Percentiles rank a stretch among this genome's conserved stretches.
Evolutionary conservation across 2,797 vertebrate species (phyloP).

Genomic region (Mus spretus): DNA sequence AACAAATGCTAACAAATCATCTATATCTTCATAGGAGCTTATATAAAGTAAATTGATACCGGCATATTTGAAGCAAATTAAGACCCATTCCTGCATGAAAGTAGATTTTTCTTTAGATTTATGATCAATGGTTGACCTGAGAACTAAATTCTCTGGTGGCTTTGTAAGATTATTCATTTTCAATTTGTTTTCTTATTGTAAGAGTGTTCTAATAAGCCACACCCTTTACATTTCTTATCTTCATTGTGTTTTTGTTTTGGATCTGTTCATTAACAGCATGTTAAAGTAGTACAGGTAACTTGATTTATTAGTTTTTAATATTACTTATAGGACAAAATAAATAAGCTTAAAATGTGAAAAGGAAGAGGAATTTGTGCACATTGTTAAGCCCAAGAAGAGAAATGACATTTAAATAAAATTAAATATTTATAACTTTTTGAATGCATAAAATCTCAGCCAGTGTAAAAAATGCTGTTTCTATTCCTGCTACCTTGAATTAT

Average conservation of each 20-base stretch:
- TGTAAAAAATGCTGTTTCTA: not conserved
- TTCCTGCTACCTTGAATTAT: conserved; percentile 20
- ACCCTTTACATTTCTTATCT: not conserved
- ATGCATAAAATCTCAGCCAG: conserved; percentile 8
- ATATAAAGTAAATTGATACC: not conserved
- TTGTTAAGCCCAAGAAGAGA: not conserved
- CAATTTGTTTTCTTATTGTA: not conserved
- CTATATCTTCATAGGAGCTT: not conserved
- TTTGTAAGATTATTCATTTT: conserved; percentile 46
- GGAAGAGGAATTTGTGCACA: not conserved
- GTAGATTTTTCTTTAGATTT: not conserved
- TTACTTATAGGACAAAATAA: conserved; percentile 6
- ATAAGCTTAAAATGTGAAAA: not conserved
- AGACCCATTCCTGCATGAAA: not conserved
- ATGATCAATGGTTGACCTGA: not conserved
- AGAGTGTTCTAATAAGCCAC: not conserved
- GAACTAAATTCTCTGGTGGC: not conserved
- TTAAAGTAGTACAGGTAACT: not conserved
- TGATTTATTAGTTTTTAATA: not conserved
- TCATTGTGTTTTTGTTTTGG: not conserved
- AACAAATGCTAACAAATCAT: not conserved
- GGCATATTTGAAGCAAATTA: not conserved
- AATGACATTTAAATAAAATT: conserved; percentile 55
- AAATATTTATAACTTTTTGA: not conserved
- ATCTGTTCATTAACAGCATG: not conserved